Evolutionary conservation across 1,140 invertebrate species (phyloP).

Genomic region (Brachystomella parvula): DNA sequence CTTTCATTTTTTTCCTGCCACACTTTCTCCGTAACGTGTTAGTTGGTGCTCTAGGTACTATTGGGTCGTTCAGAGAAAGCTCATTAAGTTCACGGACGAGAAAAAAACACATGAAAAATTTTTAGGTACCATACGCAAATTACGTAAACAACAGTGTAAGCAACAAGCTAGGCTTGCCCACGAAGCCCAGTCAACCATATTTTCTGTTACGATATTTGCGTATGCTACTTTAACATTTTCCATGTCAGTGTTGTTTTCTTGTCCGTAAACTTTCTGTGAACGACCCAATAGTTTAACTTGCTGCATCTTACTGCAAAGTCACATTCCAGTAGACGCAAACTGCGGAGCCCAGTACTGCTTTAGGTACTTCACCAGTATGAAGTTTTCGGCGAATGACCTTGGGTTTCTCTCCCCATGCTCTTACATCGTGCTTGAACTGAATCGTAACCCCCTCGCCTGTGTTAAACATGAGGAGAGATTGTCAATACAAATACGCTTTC

Average conservation of each 20-base stretch:
- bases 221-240: too few relatives aligned
- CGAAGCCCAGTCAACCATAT: neutral
- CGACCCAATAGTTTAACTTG: neutral
- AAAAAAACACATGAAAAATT: too few relatives aligned
- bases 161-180: too few relatives aligned
- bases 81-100: neutral
- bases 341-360: neutral
- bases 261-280: neutral
- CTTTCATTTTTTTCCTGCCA: too few relatives aligned
- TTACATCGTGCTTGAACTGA: neutral
- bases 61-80: neutral
- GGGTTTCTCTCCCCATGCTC: neutral
- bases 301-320: neutral
- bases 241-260: too few relatives aligned
- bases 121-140: too few relatives aligned
- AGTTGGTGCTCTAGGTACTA: too few relatives aligned
- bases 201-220: too few relatives aligned
- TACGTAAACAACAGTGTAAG: too few relatives aligned
- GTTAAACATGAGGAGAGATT: neutral
- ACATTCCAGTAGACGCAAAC: slow-evolving; percentile 7
- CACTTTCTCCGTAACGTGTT: too few relatives aligned
- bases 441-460: neutral
- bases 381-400: neutral
- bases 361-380: neutral
- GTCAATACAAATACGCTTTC: neutral